Percentiles rank a stretch among this genome's conserved stretches.
These are phyloP conservation scores for Pinctada fucata DNA, from an alignment of 2,888 invertebrate species.

Conservation along the genomic window DNA sequence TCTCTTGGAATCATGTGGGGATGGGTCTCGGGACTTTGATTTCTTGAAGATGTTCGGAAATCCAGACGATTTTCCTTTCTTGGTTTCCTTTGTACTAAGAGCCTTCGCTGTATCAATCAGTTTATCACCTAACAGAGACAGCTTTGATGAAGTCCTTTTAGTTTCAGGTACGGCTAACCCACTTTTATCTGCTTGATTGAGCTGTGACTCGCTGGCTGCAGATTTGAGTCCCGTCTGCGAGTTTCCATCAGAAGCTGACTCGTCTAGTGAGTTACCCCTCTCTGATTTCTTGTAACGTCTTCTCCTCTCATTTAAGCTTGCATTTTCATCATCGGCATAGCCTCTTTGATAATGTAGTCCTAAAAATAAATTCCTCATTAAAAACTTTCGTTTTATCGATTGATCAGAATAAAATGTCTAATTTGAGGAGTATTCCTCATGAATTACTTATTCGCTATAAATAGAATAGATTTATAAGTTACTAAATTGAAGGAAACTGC, in stretches of 20 bases:
- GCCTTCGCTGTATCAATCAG: slow-evolving; percentile 54
- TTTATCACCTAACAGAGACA: slow-evolving; percentile 73
- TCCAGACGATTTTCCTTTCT: slow-evolving; percentile 83
- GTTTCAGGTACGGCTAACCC: slow-evolving; percentile 83
- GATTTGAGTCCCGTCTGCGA: slow-evolving; percentile 56
- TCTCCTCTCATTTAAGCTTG: slow-evolving; percentile 56
- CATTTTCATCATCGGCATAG: slow-evolving; percentile 86
- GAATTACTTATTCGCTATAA: too few species aligned
- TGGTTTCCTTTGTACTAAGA: slow-evolving; percentile 53
- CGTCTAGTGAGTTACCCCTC: slow-evolving; percentile 77
- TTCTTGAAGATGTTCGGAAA: slow-evolving; percentile 85
- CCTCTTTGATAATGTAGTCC: slow-evolving; percentile 82
- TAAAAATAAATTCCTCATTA: neutral
- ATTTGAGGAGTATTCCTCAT: too few species aligned
- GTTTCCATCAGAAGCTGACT: slow-evolving; percentile 58
- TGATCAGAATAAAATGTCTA: too few species aligned
- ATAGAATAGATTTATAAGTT: too few species aligned
- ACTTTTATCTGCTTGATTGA: slow-evolving; percentile 58
- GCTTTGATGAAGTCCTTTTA: slow-evolving; percentile 75
- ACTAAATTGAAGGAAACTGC: too few species aligned
- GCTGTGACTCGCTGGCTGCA: slow-evolving; percentile 68
- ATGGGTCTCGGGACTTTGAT: slow-evolving; percentile 78
- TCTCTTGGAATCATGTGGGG: slow-evolving; percentile 60
- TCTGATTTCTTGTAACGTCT: slow-evolving; percentile 61
- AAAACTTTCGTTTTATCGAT: neutral